These are phyloP conservation scores for Panagrolaimus sp. DNA, from an alignment of 1,140 invertebrate species.

Conservation along the genomic window DNA sequence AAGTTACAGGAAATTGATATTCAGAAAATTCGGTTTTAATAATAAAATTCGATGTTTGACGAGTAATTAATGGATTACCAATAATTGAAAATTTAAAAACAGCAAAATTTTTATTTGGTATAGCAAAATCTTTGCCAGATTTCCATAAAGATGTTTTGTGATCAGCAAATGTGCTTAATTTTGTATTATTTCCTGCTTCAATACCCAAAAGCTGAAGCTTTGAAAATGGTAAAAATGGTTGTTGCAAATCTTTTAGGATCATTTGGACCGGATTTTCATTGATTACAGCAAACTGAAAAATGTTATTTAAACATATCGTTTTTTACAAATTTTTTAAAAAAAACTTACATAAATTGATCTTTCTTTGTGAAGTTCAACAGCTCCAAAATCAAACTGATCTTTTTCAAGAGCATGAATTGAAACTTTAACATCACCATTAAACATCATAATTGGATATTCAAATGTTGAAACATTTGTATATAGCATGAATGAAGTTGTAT, in stretches of 20 bases:
- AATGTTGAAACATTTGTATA: conserved; percentile 71
- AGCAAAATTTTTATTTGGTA: conserved; percentile 28
- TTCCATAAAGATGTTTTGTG: not conserved
- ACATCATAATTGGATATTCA: conserved; percentile 69
- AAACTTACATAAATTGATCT: conserved; percentile 62
- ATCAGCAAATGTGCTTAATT: conserved; percentile 9
- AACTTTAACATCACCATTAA: conserved; percentile 65
- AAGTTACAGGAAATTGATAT: not conserved
- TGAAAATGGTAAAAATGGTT: conserved; percentile 18
- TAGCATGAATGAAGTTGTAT: conserved; percentile 67
- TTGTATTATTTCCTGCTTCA: conserved; percentile 26
- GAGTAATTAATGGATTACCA: not conserved
- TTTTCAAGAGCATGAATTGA: conserved; percentile 55
- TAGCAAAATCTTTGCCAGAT: conserved; percentile 29
- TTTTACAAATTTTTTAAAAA: conserved; percentile 9
- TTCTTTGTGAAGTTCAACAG: conserved; percentile 68
- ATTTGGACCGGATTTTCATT: conserved; percentile 32
- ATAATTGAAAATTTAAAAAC: conserved; percentile 23
- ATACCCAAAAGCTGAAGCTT: conserved; percentile 26
- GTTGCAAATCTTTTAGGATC: conserved; percentile 13
- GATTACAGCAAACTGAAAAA: conserved; percentile 27
- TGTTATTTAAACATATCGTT: not conserved
- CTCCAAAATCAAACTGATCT: conserved; percentile 69
- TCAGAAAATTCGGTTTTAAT: not conserved
- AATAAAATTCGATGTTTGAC: not conserved